Base-by-base conservation (phyloP, 1,140 invertebrate species). In the Listronotus bonariensis region DNA sequence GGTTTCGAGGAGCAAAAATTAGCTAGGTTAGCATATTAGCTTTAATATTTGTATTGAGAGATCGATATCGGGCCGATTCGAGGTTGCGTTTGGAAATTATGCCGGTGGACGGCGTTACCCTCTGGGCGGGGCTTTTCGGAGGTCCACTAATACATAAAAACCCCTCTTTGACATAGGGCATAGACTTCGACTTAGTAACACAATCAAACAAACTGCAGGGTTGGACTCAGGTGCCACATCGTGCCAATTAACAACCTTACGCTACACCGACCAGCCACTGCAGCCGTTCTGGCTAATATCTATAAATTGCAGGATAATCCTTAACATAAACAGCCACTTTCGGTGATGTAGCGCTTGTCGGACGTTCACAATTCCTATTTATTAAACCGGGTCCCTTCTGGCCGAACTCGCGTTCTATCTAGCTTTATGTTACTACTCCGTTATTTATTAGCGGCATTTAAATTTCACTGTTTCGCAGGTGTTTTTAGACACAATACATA, bases 281-380 rank as follows among this genome's bases (percentile, higher is more conserved):
- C 68, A 65, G 51, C 57, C 53, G 58, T 70, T 65, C 61, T 20
- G 15, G 55, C 69, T 76, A 76, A 76, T 76, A 74, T 76, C 74
- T 73, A 76, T 76, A 76, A 76, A 76, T 76, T 74, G 67, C 67
- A 58, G 73, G 74, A 74, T 76, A 71, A 76, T 74, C 74, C 74
- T 71, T 72, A 74, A 74, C 69, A 76, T 76, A 76, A 76, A 76
- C 74, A 76, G 68, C 70, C 72, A 69, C 64, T 74, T 76, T 69
- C 68, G 68, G 70, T 76, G 74, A 76, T 76, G 61, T 74, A 76
- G 52, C 32, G 63, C 46, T 59, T 69, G 72, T 72, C 67, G 46
- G 64, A 53, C 63, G 68, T 64, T 68, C 70, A 68, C 67, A 71
- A 73, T 71, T 73, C 60, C 61, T 64, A 73, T 72, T 73, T 71